Percentiles rank a stretch among this genome's conserved stretches.
phyloP scores from a whole-genome alignment of 2,888 invertebrate species.

The Proisotoma minuta region DNA sequence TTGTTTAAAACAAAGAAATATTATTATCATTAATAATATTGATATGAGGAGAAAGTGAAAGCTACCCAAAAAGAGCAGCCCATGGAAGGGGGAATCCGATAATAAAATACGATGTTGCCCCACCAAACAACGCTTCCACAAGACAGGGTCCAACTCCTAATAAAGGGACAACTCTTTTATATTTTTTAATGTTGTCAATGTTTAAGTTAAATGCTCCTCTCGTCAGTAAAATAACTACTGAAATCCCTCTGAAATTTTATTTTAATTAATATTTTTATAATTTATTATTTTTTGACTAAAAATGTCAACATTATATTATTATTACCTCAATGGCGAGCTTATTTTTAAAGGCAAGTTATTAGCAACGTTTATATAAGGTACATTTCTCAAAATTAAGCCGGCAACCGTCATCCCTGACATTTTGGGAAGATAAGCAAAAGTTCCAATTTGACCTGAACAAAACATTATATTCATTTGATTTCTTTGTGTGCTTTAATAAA shows the following conservation, averaged over 20 bases:
- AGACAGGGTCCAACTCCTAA: slow-evolving; percentile 36
- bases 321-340: slow-evolving; percentile 35
- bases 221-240: slow-evolving; percentile 41
- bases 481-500: slow-evolving; percentile 20
- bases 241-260: slow-evolving; percentile 31
- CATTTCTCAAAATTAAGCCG: slow-evolving; percentile 41
- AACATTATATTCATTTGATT: too few species aligned
- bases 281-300: not conserved
- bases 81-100: slow-evolving; percentile 34
- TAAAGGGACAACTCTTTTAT: slow-evolving; percentile 30
- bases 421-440: slow-evolving; percentile 33
- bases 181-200: slow-evolving; percentile 32
- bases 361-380: slow-evolving; percentile 32
- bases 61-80: slow-evolving; percentile 40
- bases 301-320: not conserved
- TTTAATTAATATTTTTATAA: not conserved
- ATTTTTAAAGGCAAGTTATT: slow-evolving; percentile 26
- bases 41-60: not conserved
- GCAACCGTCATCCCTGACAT: slow-evolving; percentile 40
- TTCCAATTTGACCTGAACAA: too few species aligned
- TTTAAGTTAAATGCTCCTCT: slow-evolving; percentile 42
- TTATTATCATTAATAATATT: not conserved
- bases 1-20: not conserved
- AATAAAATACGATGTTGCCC: slow-evolving; percentile 30
- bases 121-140: slow-evolving; percentile 34